Evolutionary conservation across 2,797 vertebrate species (phyloP), one percentile per base, ranked within the genome.

Genomic region (Sus cebifrons): DNA sequence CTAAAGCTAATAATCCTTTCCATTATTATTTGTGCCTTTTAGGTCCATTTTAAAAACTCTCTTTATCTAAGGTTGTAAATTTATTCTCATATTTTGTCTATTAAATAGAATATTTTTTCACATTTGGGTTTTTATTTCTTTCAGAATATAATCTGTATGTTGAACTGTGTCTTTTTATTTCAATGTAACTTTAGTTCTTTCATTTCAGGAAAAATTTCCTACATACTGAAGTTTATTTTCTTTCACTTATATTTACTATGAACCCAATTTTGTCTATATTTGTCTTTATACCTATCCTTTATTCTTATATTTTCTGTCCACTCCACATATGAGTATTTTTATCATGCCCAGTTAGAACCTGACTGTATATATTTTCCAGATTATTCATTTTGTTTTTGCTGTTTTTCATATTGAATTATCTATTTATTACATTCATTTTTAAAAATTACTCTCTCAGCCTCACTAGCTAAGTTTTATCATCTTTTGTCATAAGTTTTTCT

Each of bases 241-340:
- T 91, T 84, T 74, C 25, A 84, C 78, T 64, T 86, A 56, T 82
- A 25, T 75, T 81, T 60, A 18, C 25, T 90, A 68, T n/a, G 27
- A 83, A 68, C 5, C 15, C 12, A 11, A 2, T 82, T 82, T 87
- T 68, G 60, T 60, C 60, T 82, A 32, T 27, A 36, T 60, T 87
- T 87, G 5, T 78, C 11, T 68, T 58, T 14, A 40, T 40, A 68
- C 20, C 25, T 87, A 40, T 75, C 8, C 17, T 58, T 68, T 20
- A 40, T 67, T 67, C 15, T 82, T n/a, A 10, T 21, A 40, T 40
- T 58, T 82, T 68, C 18, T 91, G n/a, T 92, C 23, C 5, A 75
- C 65, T 87, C 40, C 74, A 8, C 27, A 8, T 4, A 20, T 13
- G 49, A 77, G 4, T 58, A 49, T 67, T 88, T 91, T 87, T 40